Evolutionary conservation across 2,797 vertebrate species (phyloP), one percentile per base, ranked within the genome.

Genomic region (Acipenser transmontanus): DNA sequence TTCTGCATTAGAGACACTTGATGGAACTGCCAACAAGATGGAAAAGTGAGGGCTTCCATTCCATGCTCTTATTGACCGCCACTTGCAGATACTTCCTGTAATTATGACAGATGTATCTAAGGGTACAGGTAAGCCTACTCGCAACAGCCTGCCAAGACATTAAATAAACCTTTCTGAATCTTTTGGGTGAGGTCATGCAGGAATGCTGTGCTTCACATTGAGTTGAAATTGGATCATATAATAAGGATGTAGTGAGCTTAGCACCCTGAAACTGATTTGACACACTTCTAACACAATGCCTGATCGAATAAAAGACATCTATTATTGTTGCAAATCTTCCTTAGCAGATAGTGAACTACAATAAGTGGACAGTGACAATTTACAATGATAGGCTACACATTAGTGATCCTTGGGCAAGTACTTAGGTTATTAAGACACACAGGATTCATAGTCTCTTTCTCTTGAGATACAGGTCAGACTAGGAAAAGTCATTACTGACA

Each of bases 351-450:
- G 34, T 66, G 60, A 59, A 66, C 50, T 50, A 54, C 49, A 48
- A 13, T 59, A 50, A 56, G 64, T 62, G 52, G 69, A 49, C 47
- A 57, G 50, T 8, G 9, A 49, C 64, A 66, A 70, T 70, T 70
- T 66, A 66, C 62, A 56, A 10, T 62, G 13, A 66, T 34, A 47
- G 17, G 49, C 59, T 62, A 66, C 60, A 66, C 61, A 66, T 66
- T 56, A 61, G 60, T 66, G 64, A 54, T 66, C 63, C 59, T 61
- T 69, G 63, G 50, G 14, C 20, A 56, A 57, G 52, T 7, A 52
- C 7, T 56, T n/a, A 48, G 20, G 64, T 57, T 57, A 65, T 57
- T 47, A 65, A 47, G 34, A 34, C 34, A 34, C 34, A 34, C 34
- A 34, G 3, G 34, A 34, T 34, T 34, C 34, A 34, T 34, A 34